Percentiles rank a stretch among this genome's conserved stretches.
phyloP scores from a whole-genome alignment of 1,140 invertebrate genomes.

The Babylonia areolata region DNA sequence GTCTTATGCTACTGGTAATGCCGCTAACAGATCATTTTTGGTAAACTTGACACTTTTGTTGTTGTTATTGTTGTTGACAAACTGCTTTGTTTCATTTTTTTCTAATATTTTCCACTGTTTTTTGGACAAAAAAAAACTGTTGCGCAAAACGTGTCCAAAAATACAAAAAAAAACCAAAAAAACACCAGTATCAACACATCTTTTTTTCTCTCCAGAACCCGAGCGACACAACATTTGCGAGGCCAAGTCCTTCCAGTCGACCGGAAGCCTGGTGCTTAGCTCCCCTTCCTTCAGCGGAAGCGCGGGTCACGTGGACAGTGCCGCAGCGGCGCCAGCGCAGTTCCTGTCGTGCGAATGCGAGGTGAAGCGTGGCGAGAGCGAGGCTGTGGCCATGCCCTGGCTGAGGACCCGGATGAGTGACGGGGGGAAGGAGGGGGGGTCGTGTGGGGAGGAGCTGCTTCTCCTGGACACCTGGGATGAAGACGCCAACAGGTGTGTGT shows the following conservation, averaged over 20 bases:
- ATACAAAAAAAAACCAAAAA: too few relatives aligned
- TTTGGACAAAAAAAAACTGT: too few relatives aligned
- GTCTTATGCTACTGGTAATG: too few relatives aligned
- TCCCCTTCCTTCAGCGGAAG: slow-evolving; percentile 34
- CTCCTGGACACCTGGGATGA: slow-evolving; percentile 28
- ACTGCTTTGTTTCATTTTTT: too few relatives aligned
- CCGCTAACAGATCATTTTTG: too few relatives aligned
- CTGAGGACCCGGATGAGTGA: not conserved
- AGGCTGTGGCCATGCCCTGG: slow-evolving; percentile 15
- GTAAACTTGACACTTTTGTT: too few relatives aligned
- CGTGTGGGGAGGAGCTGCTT: slow-evolving; percentile 26
- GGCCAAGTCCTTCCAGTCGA: slow-evolving; percentile 14
- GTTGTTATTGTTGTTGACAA: too few relatives aligned
- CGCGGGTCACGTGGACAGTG: not conserved
- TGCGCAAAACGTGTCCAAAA: too few relatives aligned
- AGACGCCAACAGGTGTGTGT: slow-evolving; percentile 12
- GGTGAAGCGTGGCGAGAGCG: not conserved
- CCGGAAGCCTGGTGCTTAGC: slow-evolving; percentile 25
- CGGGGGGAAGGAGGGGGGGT: not conserved
- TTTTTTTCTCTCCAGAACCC: slow-evolving; percentile 5
- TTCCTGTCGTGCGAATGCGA: slow-evolving; percentile 34
- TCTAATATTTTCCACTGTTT: not conserved
- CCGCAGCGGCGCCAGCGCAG: not conserved
- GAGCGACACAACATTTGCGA: slow-evolving; percentile 33
- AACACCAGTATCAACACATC: not conserved